Percentiles rank a stretch among this genome's conserved stretches.
Conservation (phyloP, 1,140 invertebrate species). For the Cherax destructor region DNA sequence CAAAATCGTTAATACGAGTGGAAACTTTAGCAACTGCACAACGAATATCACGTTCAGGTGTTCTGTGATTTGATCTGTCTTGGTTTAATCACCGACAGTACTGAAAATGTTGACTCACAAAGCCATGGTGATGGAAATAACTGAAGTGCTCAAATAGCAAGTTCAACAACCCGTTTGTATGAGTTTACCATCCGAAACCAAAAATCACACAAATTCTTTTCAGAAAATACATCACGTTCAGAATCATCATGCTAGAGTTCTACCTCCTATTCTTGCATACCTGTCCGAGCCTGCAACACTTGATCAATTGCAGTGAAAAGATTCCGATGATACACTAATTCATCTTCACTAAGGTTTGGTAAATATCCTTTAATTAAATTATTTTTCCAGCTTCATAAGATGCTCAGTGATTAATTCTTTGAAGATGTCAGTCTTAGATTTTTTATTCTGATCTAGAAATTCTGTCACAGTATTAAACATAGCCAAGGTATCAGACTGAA, state of each 20-base stretch:
- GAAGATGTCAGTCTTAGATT: background rate
- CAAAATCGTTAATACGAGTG: background rate
- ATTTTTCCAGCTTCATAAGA: background rate
- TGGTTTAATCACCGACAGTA: background rate
- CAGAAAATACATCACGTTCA: constrained; percentile 21
- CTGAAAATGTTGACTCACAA: background rate
- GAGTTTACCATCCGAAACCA: no score
- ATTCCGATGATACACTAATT: background rate
- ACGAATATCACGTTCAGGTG: no score
- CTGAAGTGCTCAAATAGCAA: background rate
- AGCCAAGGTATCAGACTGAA: no score
- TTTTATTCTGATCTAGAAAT: background rate
- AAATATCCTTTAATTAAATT: background rate
- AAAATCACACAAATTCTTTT: background rate
- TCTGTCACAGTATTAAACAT: no score
- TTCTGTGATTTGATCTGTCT: no score
- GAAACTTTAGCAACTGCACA: no score
- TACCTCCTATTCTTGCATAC: constrained; percentile 28
- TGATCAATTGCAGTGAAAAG: constrained; percentile 24
- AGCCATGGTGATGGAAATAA: no score
- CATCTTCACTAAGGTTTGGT: no score
- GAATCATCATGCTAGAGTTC: constrained; percentile 24
- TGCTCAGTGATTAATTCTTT: background rate
- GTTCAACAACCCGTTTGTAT: no score
- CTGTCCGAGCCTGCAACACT: constrained; percentile 18